Evolutionary conservation across 2,797 vertebrate species (phyloP), one percentile per base, ranked within the genome.

Genomic region (Bothrops alternatus): DNA sequence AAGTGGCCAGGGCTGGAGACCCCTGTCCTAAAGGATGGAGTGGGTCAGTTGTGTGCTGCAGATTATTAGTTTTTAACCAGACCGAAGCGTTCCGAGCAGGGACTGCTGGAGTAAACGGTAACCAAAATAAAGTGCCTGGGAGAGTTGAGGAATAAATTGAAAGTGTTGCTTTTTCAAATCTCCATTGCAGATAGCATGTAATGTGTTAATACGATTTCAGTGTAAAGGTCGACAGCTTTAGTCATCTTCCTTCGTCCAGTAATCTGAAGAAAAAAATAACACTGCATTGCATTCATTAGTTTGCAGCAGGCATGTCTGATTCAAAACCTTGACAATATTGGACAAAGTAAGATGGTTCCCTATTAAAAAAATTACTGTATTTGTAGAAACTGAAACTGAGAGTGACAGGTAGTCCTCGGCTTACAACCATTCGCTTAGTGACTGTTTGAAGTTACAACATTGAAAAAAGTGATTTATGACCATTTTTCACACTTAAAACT

Each of bases 191-290:
- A 88, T 50, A 92, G 26, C 87, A 73, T 94, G 60, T 91, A 90
- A 96, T 96, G 95, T 95, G 60, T 90, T 96, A 95, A 91, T 95
- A 94, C 93, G 86, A 94, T 95, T 95, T 93, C 56, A 1, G 18
- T 93, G 56, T 92, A 89, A 58, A 94, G 92, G 93, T 92, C 95
- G 93, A 94, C 94, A 90, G 50, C 42, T 12, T n/a, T 94, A 90
- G 95, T 89, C 92, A 88, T 93, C 7, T 91, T 63, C 86, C 91
- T 91, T 89, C 28, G 0, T 93, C 91, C 78, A 93, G 86, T 92
- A 94, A 94, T 93, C 60, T 94, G 57, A 53, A 53, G 25, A 91
- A 88, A 25, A 25, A 94, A 95, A 94, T 93, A 94, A 93, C 90
- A 88, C 20, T 26, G 63, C n/a, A n/a, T 61, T 94, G 82, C 50